Percentiles rank a stretch among this genome's conserved stretches.
Conservation (phyloP, 2,797 vertebrate genomes). For the Sebastes steindachneri region DNA sequence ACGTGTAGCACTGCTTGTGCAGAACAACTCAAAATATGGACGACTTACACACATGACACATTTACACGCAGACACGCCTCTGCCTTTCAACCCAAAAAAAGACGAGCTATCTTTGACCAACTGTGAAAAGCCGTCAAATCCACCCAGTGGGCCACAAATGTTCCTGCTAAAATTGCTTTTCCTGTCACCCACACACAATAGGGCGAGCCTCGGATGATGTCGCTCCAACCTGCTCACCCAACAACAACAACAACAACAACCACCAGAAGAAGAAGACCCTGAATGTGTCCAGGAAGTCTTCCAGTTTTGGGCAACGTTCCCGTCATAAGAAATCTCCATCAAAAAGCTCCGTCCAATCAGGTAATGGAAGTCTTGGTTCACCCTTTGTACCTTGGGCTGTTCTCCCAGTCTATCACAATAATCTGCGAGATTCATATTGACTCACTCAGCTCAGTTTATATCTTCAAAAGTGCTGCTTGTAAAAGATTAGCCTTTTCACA, state of each 20-base stretch:
- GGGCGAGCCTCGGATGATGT: conserved; percentile 15
- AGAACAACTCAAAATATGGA: not conserved
- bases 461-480: conserved; percentile 28
- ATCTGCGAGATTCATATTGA: conserved; percentile 37
- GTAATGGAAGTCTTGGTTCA: conserved; percentile 51
- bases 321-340: conserved; percentile 3
- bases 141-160: conserved; percentile 33
- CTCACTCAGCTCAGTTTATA: conserved; percentile 41
- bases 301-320: conserved; percentile 24
- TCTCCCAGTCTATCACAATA: conserved; percentile 45
- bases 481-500: conserved; percentile 6
- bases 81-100: conserved; percentile 26
- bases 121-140: conserved; percentile 44
- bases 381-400: not conserved
- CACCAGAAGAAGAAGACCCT: not conserved
- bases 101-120: conserved; percentile 35
- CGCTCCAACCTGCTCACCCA: not conserved
- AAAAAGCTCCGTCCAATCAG: conserved; percentile 49
- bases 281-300: conserved; percentile 21
- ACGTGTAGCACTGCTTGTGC: not conserved
- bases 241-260: not conserved
- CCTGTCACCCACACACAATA: conserved; percentile 59
- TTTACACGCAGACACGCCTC: conserved; percentile 19
- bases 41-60: not conserved
- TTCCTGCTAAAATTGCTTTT: conserved; percentile 58